Conservation (phyloP, 2,113 vertebrate species). For the Paradoxurus hermaphroditus region DNA sequence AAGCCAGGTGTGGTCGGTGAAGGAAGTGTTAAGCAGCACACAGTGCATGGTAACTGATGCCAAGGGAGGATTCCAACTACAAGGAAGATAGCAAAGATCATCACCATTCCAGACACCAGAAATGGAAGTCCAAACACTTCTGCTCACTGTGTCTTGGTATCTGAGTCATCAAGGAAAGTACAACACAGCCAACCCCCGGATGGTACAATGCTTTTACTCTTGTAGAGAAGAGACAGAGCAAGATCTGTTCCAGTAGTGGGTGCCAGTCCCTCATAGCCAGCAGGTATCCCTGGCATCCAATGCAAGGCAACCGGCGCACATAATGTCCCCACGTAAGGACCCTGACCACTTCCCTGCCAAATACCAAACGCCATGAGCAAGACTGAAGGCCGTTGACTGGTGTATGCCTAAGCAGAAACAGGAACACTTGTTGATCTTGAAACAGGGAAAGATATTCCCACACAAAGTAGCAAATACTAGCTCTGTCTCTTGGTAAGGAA, state of each 20-base stretch:
- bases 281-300: neutral
- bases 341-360: neutral
- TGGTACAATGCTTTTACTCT: neutral
- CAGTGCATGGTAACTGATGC: neutral
- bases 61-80: neutral
- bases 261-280: neutral
- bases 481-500: neutral
- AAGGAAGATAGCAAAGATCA: neutral
- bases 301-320: too few relatives aligned
- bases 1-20: accelerated
- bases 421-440: neutral
- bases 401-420: neutral
- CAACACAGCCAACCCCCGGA: neutral
- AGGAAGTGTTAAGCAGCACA: neutral
- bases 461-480: neutral
- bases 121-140: neutral
- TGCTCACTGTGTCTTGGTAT: neutral
- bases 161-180: neutral
- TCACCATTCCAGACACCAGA: neutral
- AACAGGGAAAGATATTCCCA: neutral
- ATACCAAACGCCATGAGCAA: neutral
- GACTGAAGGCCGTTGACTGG: neutral
- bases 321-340: neutral
- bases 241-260: neutral
- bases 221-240: neutral